These are phyloP conservation scores for human (Homo sapiens) DNA, from an alignment of 2,113 vertebrate species.

Conservation along the genomic window GRCh38 chr3:47977501-47978000, in stretches of 20 bases:
- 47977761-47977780: neutral
- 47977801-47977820: neutral
- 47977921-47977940: conserved; percentile 79
- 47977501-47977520: neutral
- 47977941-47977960: conserved; percentile 17
- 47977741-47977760: neutral
- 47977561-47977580: neutral
- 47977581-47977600: neutral
- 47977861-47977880: conserved; percentile 78
- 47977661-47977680: neutral
- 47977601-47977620: neutral
- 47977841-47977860: conserved; percentile 29
- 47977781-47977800: neutral
- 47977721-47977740: neutral
- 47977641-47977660: neutral
- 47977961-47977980: neutral
- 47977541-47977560: neutral
- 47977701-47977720: neutral
- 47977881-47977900: conserved; percentile 89
- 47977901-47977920: conserved; percentile 86
- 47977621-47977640: neutral
- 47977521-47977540: neutral
- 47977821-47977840: neutral
- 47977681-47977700: neutral
- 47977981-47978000: neutral